Percentiles rank a stretch among this genome's conserved stretches.
Evolutionary conservation across 2,888 invertebrate genomes (phyloP).

Genomic region (Cylindroiulus punctatus): DNA sequence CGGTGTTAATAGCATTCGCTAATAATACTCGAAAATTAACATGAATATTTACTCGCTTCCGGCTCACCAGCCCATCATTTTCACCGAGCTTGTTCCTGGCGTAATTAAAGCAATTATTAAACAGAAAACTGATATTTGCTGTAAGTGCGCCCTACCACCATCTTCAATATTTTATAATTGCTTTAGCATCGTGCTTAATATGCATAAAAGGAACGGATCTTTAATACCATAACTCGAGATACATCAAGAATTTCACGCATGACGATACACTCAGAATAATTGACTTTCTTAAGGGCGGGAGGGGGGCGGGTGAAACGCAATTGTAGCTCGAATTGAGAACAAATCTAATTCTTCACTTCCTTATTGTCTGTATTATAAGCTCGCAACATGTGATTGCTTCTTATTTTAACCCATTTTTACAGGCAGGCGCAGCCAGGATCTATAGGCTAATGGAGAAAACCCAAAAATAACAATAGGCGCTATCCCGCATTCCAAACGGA

Average conservation of each 20-base stretch:
- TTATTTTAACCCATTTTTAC: not conserved
- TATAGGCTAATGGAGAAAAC: too few species aligned
- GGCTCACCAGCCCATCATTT: not conserved
- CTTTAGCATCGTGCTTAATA: constrained; percentile 6
- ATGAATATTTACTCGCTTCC: not conserved
- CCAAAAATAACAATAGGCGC: too few species aligned
- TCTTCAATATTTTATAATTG: constrained; percentile 25
- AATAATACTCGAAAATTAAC: not conserved
- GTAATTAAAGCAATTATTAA: constrained; percentile 23
- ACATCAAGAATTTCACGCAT: constrained; percentile 14
- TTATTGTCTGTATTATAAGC: constrained; percentile 24
- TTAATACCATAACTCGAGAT: not conserved
- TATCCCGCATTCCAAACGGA: too few species aligned
- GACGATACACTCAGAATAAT: constrained; percentile 20
- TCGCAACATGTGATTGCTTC: not conserved
- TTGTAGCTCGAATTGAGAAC: constrained; percentile 27
- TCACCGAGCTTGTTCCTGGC: not conserved
- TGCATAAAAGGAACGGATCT: not conserved
- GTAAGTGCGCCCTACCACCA: not conserved
- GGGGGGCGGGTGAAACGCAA: not conserved
- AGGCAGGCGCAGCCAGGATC: not conserved
- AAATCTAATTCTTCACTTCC: constrained; percentile 41
- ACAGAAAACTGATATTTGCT: not conserved
- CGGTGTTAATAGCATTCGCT: not conserved
- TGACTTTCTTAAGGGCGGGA: not conserved